Conservation (phyloP, 2,797 vertebrate species). For the Acanthornis magna region DNA sequence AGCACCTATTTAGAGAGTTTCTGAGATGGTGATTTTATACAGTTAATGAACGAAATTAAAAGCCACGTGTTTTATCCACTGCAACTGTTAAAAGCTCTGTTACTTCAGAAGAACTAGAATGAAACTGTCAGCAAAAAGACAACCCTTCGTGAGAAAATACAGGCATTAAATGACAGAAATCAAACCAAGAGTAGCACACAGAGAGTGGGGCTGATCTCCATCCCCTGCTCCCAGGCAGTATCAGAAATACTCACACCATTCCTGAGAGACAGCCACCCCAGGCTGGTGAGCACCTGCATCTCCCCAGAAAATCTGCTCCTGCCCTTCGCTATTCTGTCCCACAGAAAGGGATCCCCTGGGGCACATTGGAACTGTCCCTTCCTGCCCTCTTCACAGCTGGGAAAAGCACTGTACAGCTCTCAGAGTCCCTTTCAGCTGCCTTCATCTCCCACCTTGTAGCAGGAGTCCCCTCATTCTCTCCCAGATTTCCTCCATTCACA, state of each 20-base stretch:
- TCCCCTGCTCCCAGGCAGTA: neutral
- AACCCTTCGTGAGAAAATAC: neutral
- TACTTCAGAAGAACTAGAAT: neutral
- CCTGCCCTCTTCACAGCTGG: neutral
- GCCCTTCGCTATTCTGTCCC: rapidly evolving
- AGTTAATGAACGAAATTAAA: neutral
- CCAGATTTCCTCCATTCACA: neutral
- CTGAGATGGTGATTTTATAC: neutral
- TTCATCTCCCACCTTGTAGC: neutral
- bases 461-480: neutral
- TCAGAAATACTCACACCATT: neutral
- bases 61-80: neutral
- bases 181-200: neutral
- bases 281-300: neutral
- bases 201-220: neutral
- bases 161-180: neutral
- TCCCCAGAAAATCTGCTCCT: neutral
- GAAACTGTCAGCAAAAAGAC: neutral
- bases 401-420: neutral
- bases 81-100: neutral
- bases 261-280: neutral
- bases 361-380: neutral
- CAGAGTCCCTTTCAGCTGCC: neutral
- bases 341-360: neutral
- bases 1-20: neutral